phyloP scores from a whole-genome alignment of 2,113 vertebrate genomes.

The Vicugna pacos region DNA sequence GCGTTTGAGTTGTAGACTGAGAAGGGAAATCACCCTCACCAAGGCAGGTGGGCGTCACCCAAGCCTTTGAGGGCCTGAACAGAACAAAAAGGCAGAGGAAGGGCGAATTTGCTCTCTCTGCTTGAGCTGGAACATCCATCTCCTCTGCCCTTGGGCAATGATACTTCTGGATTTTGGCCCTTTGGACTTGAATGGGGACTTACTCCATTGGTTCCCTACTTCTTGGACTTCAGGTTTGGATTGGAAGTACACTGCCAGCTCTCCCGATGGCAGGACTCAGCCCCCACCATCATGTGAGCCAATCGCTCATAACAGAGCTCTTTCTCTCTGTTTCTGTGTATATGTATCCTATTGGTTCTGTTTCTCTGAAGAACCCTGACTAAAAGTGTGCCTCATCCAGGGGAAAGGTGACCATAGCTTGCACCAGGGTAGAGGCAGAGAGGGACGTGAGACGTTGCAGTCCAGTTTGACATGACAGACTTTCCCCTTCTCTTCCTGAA shows the following conservation, averaged over 20 bases:
- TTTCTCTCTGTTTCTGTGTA: not conserved
- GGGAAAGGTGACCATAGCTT: accelerated
- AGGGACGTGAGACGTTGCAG: not conserved
- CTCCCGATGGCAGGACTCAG: not conserved
- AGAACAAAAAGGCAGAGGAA: not conserved
- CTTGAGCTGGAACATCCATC: too few relatives aligned
- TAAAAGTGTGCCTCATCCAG: too few relatives aligned
- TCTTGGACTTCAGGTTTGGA: not conserved
- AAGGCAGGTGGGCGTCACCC: not conserved
- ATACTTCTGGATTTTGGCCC: not conserved
- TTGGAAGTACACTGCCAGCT: not conserved
- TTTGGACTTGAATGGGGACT: not conserved
- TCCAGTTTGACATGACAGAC: not conserved
- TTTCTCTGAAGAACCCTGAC: not conserved
- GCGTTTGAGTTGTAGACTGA: not conserved
- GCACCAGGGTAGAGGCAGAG: not conserved
- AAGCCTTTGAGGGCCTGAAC: not conserved
- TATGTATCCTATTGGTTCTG: too few relatives aligned
- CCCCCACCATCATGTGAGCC: accelerated
- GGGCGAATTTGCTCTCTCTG: not conserved
- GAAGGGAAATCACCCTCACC: not conserved
- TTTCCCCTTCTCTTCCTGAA: not conserved
- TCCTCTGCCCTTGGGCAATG: not conserved
- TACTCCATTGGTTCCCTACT: not conserved
- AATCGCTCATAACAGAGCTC: not conserved